Conservation (phyloP, 2,888 invertebrate genomes). For the Idaea aversata region DNA sequence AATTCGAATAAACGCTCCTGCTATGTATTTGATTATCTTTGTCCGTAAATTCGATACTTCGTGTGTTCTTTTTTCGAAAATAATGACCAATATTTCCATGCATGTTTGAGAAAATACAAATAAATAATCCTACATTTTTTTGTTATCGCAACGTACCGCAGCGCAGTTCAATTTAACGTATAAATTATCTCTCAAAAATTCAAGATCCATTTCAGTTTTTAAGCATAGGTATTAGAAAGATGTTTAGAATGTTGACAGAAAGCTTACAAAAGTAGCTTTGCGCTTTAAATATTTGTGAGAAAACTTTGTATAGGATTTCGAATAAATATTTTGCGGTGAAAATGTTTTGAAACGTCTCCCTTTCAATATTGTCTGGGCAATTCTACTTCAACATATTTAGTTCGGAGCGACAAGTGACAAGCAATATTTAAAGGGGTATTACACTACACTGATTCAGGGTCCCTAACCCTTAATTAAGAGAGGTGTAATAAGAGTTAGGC, state of each 20-base stretch:
- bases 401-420: neutral
- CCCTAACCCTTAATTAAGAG: no score
- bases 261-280: neutral
- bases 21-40: no score
- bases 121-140: no score
- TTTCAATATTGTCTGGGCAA: neutral
- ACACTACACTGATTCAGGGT: no score
- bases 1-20: no score
- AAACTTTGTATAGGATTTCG: neutral
- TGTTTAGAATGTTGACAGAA: conserved; percentile 1
- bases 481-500: no score
- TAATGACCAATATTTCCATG: no score
- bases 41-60: no score
- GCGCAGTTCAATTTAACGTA: neutral
- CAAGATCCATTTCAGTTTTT: neutral
- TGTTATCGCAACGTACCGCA: no score
- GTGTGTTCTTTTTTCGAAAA: no score
- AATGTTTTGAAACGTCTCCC: neutral
- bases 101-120: no score
- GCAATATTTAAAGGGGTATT: neutral
- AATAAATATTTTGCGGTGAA: neutral
- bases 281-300: neutral
- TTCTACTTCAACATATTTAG: neutral
- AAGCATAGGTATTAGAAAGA: conserved; percentile 1
- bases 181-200: neutral